Base-by-base conservation (phyloP, 53 echinoderm and acorn worm genomes). In the Arbacia lixula region DNA sequence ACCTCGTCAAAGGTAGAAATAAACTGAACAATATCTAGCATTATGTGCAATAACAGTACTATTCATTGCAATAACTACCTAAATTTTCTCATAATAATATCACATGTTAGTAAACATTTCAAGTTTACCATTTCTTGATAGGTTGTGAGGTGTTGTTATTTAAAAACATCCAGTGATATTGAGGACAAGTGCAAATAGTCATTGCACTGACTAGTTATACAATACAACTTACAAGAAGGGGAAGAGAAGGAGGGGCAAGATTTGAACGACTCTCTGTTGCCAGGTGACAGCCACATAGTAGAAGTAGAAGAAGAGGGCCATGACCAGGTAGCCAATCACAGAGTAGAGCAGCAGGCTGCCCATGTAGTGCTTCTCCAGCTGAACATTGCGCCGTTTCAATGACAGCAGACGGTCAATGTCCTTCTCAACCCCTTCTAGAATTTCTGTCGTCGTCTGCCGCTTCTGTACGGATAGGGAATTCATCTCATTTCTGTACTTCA, bases 231-330 rank as follows among this genome's bases (percentile, higher is more conserved):
- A 98, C 98, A 98, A 34, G 20, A 98, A 66, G 40, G 98, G 98
- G 71, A 92, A 92, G 22, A 92, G 79, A 67, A 98, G 90, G 20
- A 98, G 85, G 14, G 98, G 98, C 17, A 92, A 84, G 6, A 92
- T 92, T 69, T 94, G 92, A 2, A 92, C 77, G 6, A 89, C 84
- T 53, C 94, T 88, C 38, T 88, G 90, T 71, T 66, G 83, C 87
- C 85, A 94, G 17, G 86, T 83, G 32, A 78, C 79, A 21, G 98
- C 92, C 56, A 79, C 84, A 63, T 86, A 98, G 69, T 88, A 85
- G 63, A 98, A 94, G 63, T 98, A 98, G 83, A 89, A 94, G 88
- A 92, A 87, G 42, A 98, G 84, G 34, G 92, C 94, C 83, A 90
- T 88, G 25, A 84, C 62, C 35, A 96, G 40, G 61, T 96, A 96